Base-by-base conservation (phyloP, 2,797 vertebrate genomes). In the Lophius americanus region DNA sequence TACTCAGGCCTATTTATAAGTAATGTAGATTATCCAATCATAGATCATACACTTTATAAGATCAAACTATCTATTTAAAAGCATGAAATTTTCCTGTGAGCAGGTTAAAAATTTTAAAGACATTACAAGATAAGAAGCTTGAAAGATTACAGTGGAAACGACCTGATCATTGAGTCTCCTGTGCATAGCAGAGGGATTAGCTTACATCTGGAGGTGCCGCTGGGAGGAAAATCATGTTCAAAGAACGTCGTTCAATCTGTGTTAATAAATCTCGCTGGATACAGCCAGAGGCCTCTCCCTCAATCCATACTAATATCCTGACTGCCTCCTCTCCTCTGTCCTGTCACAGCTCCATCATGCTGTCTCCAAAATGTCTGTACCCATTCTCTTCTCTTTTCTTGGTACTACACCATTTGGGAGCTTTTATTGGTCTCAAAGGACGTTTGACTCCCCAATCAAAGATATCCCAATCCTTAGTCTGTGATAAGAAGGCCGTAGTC, bases 231-330 rank as follows among this genome's bases (percentile, higher is more conserved):
- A 85, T 88, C 87, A 83, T 85, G 79, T 89, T 91, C 88, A 92
- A 90, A 92, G 89, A 86, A 84, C 79, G 73, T 64, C 72, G 83
- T 88, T 91, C 88, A 87, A 89, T 89, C 71, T 72, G 59, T 65
- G 79, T 81, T 88, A 86, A 90, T 86, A 87, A 90, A 91, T 87
- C 84, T 83, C 41, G 68, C 63, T 70, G 76, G 78, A 89, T 91
- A 77, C 79, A 73, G 23, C 23, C 23, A 23, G 23, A 23, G 23
- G 80, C 61, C 70, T 73, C 68, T 63, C 83, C 73, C 76, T 75
- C 55, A 0, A 65, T 79, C 81, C 77, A 76, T 80, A 67, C 78
- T 86, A 84, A 88, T 85, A 81, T 79, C 73, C 23, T 23, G 23
- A 23, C 23, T 23, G 23, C 23, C 23, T 23, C 23, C 23, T 60